Percentiles rank a stretch among this genome's conserved stretches.
Conservation (phyloP, 2,113 vertebrate species). For the Clarias gariepinus region DNA sequence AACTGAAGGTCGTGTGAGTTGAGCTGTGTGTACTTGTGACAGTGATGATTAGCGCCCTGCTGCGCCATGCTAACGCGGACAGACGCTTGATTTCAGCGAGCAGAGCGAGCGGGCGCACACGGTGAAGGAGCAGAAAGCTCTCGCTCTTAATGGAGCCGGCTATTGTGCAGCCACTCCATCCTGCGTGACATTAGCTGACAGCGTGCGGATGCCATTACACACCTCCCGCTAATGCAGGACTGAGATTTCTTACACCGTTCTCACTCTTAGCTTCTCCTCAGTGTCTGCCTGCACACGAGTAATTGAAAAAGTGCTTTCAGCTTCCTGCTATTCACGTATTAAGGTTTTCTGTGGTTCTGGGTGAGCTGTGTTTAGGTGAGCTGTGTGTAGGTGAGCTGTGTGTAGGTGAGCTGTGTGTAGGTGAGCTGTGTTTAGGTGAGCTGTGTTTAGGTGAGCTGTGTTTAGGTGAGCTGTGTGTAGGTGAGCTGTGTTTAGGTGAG, state of each 20-base stretch:
- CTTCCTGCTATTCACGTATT: background rate
- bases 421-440: no score
- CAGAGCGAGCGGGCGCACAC: background rate
- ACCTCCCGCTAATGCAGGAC: constrained; percentile 6
- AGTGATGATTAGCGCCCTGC: background rate
- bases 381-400: no score
- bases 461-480: no score
- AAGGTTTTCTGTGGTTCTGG: background rate
- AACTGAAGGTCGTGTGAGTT: constrained; percentile 21
- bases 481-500: no score
- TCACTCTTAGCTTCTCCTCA: background rate
- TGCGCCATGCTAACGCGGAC: background rate
- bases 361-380: background rate
- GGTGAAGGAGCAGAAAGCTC: background rate
- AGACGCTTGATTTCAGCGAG: constrained; percentile 4
- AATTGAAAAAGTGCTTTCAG: constrained; percentile 23
- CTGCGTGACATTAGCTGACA: constrained; percentile 17
- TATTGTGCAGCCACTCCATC: constrained; percentile 6
- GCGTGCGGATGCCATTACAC: constrained; percentile 21
- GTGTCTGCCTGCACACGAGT: background rate
- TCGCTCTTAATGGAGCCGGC: constrained; percentile 7
- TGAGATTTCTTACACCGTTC: background rate
- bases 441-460: no score
- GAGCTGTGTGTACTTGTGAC: constrained; percentile 7
- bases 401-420: no score